phyloP scores from a whole-genome alignment of 2,888 invertebrate species.

The Ochlodes sylvanus region DNA sequence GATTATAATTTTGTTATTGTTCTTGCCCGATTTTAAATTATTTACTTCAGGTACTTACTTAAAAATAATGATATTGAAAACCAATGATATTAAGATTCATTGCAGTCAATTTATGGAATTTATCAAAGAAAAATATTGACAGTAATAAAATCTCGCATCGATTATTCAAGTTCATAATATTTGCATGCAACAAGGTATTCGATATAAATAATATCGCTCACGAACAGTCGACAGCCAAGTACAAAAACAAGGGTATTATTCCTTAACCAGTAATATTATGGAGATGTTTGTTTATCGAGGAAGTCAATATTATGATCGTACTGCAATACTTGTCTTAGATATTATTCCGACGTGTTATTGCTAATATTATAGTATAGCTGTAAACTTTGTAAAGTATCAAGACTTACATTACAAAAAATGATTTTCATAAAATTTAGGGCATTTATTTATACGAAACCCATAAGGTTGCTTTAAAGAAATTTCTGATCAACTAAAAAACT shows the following conservation, averaged over 20 bases:
- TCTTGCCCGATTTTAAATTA: too few species aligned
- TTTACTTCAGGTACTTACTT: too few species aligned
- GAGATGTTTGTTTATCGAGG: constrained; percentile 1
- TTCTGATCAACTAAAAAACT: too few species aligned
- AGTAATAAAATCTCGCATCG: neutral
- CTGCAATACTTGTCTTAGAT: neutral
- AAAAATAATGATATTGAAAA: too few species aligned
- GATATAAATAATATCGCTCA: neutral
- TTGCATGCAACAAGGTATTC: constrained; percentile 3
- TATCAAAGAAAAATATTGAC: constrained; percentile 5
- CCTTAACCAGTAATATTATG: neutral
- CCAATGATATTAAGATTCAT: neutral
- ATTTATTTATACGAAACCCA: too few species aligned
- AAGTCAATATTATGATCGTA: constrained; percentile 1
- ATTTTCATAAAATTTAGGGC: too few species aligned
- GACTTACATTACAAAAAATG: too few species aligned
- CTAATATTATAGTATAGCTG: too few species aligned
- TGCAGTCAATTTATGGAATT: neutral
- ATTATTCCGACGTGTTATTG: too few species aligned
- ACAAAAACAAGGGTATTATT: constrained; percentile 4
- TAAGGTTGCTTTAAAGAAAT: too few species aligned
- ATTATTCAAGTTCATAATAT: constrained; percentile 3
- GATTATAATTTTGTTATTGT: too few species aligned
- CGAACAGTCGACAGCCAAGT: neutral
- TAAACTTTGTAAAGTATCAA: too few species aligned